Evolutionary conservation across 1,140 invertebrate genomes (phyloP).

Genomic region (Daktulosphaira vitifoliae): DNA sequence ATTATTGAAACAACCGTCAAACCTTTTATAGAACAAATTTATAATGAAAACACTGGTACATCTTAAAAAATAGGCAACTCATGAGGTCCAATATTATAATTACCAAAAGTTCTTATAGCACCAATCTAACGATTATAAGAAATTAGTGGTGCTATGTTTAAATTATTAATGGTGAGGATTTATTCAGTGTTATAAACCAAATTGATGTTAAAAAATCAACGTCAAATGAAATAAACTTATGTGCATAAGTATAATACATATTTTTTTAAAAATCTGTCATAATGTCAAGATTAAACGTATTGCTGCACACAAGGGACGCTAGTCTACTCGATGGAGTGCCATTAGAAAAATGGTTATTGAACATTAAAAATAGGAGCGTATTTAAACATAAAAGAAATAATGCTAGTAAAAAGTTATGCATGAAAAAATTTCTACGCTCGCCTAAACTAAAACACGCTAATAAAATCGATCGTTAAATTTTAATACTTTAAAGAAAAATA

Average conservation of each 20-base stretch:
- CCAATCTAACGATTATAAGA: no score
- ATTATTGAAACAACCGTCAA: no score
- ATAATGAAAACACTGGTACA: no score
- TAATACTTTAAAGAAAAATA: background rate
- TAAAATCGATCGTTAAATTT: background rate
- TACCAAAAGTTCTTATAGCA: no score
- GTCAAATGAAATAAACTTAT: conserved; percentile 4
- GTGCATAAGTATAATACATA: conserved; percentile 1
- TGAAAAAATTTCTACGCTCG: background rate
- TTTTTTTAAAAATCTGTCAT: conserved; percentile 4
- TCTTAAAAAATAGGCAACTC: no score
- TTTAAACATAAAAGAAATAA: background rate
- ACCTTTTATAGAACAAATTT: no score
- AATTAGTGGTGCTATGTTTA: no score
- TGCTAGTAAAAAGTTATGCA: background rate
- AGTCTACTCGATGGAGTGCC: conserved; percentile 15
- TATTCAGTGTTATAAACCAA: no score
- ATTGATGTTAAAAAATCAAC: conserved; percentile 25
- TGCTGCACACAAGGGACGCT: conserved; percentile 10
- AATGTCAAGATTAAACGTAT: conserved; percentile 29
- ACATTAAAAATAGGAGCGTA: background rate
- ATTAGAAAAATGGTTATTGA: conserved; percentile 29
- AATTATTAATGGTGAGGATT: no score
- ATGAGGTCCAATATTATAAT: no score
- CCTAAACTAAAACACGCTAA: background rate